Conservation (phyloP, 2,888 invertebrate species). For the Muscina levida region DNA sequence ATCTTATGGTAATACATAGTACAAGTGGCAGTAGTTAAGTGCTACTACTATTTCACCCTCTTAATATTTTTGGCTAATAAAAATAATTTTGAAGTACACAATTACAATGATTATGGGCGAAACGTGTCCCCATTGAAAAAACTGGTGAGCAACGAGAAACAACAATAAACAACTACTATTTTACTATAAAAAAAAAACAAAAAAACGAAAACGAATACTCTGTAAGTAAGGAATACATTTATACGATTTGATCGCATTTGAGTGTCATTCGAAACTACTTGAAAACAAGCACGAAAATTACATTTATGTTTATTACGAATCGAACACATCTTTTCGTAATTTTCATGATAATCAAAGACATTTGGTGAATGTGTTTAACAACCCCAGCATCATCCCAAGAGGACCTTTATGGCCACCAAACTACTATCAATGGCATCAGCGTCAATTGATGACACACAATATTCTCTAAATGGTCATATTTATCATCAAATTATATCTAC, state of each 20-base stretch:
- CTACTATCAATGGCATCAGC: not conserved
- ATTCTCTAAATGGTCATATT: slow-evolving; percentile 64
- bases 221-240: slow-evolving; percentile 9
- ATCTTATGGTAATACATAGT: not conserved
- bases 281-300: slow-evolving; percentile 63
- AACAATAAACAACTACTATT: slow-evolving; percentile 1
- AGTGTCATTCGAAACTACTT: slow-evolving; percentile 64
- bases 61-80: slow-evolving; percentile 35
- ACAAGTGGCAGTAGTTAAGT: no score
- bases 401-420: not conserved
- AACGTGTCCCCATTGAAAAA: slow-evolving; percentile 53
- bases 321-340: slow-evolving; percentile 37
- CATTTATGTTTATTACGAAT: slow-evolving; percentile 55
- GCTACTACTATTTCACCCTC: not conserved
- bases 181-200: slow-evolving; percentile 1
- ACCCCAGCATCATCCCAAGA: slow-evolving; percentile 32
- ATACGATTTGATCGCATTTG: slow-evolving; percentile 34
- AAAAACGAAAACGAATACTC: not conserved
- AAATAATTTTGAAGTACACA: slow-evolving; percentile 45
- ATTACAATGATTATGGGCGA: slow-evolving; percentile 54
- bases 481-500: slow-evolving; percentile 62
- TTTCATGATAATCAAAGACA: slow-evolving; percentile 59
- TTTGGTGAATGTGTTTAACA: slow-evolving; percentile 63
- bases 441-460: slow-evolving; percentile 52
- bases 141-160: not conserved